A percentile compares a stretch with the other conserved stretches of the same genome.
Conservation (phyloP, 2,888 invertebrate species). For the Chloroclystis v-ata region DNA sequence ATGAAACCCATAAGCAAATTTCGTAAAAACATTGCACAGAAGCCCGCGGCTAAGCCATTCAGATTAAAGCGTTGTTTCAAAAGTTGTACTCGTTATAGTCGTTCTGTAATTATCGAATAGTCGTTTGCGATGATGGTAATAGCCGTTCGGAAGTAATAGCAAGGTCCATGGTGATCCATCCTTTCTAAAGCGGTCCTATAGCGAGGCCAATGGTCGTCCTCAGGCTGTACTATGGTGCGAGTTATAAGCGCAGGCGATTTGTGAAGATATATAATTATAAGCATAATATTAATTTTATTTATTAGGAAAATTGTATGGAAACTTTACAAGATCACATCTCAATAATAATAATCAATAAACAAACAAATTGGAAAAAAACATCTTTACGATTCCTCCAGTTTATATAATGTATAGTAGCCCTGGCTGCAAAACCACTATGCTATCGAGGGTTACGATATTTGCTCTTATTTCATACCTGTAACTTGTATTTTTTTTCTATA, state of each 20-base stretch:
- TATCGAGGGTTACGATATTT: too few species aligned
- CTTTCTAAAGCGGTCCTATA: slow-evolving; percentile 57
- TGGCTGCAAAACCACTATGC: too few species aligned
- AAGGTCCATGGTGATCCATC: slow-evolving; percentile 52
- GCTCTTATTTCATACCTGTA: too few species aligned
- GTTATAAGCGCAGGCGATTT: slow-evolving; percentile 7
- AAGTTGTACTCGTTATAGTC: neutral
- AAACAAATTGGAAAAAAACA: too few species aligned
- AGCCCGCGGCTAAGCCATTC: slow-evolving; percentile 5
- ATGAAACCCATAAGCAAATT: neutral
- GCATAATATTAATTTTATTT: too few species aligned
- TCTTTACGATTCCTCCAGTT: too few species aligned
- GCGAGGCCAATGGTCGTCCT: slow-evolving; percentile 50
- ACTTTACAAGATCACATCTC: too few species aligned
- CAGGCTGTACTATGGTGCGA: slow-evolving; percentile 30
- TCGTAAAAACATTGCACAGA: slow-evolving; percentile 1
- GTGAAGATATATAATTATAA: too few species aligned
- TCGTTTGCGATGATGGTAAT: neutral
- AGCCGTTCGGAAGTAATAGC: slow-evolving; percentile 47
- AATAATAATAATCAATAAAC: too few species aligned
- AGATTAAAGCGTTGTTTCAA: slow-evolving; percentile 7
- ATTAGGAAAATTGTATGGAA: too few species aligned
- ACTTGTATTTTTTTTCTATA: too few species aligned
- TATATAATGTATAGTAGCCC: too few species aligned
- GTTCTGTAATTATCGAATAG: slow-evolving; percentile 1